Evolutionary conservation across 2,888 invertebrate species (phyloP).

Genomic region (Epinotia brunnichana): DNA sequence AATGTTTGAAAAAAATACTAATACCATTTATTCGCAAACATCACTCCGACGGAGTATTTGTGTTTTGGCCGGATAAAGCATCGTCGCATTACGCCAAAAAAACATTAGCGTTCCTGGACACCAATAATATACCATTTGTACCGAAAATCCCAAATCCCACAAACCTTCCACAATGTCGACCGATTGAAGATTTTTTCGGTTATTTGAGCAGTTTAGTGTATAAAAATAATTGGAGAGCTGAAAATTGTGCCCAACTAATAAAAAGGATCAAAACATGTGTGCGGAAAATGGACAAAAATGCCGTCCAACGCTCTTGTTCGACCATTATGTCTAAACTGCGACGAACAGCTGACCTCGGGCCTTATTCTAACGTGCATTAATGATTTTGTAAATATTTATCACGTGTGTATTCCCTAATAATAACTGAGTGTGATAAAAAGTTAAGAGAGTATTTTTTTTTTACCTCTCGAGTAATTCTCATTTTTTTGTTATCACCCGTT

Average conservation of each 20-base stretch:
- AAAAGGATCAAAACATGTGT: constrained; percentile 11
- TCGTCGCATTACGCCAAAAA: constrained; percentile 12
- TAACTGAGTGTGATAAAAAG: too few species aligned
- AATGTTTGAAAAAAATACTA: constrained; percentile 6
- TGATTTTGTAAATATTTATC: too few species aligned
- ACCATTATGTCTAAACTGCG: background rate
- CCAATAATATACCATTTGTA: constrained; percentile 20
- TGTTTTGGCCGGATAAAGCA: constrained; percentile 12
- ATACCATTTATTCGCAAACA: background rate
- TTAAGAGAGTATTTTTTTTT: too few species aligned
- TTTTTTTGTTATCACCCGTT: too few species aligned
- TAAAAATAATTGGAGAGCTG: constrained; percentile 1
- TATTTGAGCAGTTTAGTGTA: constrained; percentile 5
- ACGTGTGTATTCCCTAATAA: too few species aligned
- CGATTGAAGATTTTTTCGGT: constrained; percentile 9
- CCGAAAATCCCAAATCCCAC: background rate
- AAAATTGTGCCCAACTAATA: constrained; percentile 4
- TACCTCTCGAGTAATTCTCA: too few species aligned
- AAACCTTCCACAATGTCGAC: constrained; percentile 5
- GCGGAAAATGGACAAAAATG: constrained; percentile 5
- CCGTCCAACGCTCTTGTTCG: constrained; percentile 12
- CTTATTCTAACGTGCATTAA: too few species aligned
- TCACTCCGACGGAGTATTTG: constrained; percentile 13
- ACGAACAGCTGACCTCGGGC: constrained; percentile 16
- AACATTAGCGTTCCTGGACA: constrained; percentile 2